These are phyloP conservation scores for Brienomyrus brachyistius DNA, from an alignment of 2,113 vertebrate genomes.

Conservation along the genomic window DNA sequence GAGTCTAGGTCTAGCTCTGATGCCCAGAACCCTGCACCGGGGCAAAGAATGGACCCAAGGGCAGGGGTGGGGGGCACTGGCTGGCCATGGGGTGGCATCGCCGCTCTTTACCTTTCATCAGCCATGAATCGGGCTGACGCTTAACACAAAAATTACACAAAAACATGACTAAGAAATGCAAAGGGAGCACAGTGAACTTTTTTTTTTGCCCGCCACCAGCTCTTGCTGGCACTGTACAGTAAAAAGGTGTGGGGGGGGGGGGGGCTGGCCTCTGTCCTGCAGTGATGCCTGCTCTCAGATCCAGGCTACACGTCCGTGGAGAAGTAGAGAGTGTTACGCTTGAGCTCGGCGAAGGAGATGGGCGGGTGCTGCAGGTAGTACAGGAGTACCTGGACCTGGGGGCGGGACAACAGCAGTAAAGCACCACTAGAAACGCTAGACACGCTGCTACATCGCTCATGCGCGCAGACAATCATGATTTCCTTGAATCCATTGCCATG, in stretches of 20 bases:
- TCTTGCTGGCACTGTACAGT: conserved; percentile 43
- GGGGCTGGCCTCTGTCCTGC: conserved; percentile 27
- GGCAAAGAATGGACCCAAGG: not conserved
- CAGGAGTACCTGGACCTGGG: conserved; percentile 93
- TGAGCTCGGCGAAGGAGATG: conserved; percentile 87
- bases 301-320: conserved; percentile 88
- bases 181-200: conserved; percentile 17
- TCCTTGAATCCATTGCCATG: not conserved
- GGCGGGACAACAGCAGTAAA: not conserved
- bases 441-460: not conserved
- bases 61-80: not conserved
- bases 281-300: conserved; percentile 23
- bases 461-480: not conserved
- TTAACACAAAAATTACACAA: conserved; percentile 35
- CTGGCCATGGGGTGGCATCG: not conserved
- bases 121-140: conserved; percentile 12
- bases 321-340: conserved; percentile 92
- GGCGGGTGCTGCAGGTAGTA: conserved; percentile 97
- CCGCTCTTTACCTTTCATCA: conserved; percentile 8
- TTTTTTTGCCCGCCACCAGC: conserved; percentile 18
- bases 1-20: not conserved
- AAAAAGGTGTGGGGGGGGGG: conserved; percentile 37
- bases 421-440: not conserved
- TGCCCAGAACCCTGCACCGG: not conserved
- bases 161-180: conserved; percentile 23